These are phyloP conservation scores for Oasisia sp. DNA, from an alignment of 2,888 invertebrate genomes.

Conservation along the genomic window DNA sequence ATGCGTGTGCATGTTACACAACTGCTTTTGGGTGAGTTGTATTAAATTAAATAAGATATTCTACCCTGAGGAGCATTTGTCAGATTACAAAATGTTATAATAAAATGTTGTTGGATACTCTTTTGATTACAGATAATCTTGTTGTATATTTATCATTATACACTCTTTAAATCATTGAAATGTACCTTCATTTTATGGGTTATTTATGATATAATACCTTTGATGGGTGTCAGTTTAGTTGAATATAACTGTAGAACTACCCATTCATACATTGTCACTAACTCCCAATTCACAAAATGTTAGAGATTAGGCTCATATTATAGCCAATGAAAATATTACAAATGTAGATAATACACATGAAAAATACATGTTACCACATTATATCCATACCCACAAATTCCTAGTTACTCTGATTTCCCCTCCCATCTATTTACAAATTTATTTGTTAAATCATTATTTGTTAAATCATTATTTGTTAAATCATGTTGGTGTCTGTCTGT, in stretches of 20 bases:
- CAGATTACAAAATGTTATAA: too few relatives aligned
- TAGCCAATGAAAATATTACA: too few relatives aligned
- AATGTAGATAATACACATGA: too few relatives aligned
- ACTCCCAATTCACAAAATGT: too few relatives aligned
- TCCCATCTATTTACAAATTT: not conserved
- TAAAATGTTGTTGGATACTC: not conserved
- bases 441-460: not conserved
- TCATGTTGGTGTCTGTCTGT: not conserved
- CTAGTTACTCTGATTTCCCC: not conserved
- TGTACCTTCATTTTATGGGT: not conserved
- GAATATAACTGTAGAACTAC: too few relatives aligned
- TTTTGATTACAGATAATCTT: not conserved
- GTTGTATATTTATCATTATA: not conserved
- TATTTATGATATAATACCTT: not conserved
- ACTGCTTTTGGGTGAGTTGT: too few relatives aligned
- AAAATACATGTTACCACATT: not conserved
- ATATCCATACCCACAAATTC: not conserved
- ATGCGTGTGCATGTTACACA: too few relatives aligned
- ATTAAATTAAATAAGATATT: too few relatives aligned
- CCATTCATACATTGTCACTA: too few relatives aligned
- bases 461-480: not conserved
- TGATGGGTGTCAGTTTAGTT: too few relatives aligned
- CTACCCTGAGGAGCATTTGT: too few relatives aligned
- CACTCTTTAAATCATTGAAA: not conserved
- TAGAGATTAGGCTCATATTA: too few relatives aligned